Base-by-base conservation (phyloP, 2,888 invertebrate genomes). In the Cotesia congregata region DNA sequence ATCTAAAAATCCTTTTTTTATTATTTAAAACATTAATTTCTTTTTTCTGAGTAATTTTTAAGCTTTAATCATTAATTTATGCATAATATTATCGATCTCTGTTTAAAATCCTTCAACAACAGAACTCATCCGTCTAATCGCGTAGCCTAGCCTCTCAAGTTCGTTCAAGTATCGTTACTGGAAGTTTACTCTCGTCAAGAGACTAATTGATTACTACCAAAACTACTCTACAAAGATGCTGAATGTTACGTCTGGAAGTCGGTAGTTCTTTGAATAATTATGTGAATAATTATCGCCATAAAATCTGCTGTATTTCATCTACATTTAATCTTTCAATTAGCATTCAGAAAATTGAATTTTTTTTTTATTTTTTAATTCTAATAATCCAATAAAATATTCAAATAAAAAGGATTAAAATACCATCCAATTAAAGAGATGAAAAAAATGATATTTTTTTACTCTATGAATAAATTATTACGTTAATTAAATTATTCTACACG, bases 141-240 rank as follows among this genome's bases (percentile, higher is more conserved):
- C 7, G 20, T 38, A 70, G 20, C 40, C 41, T 64, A 64, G 20
- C 68, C 64, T 73, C 59, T 65, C 67, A 15, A 70, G 76, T 67
- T 72, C 76, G 40, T 20, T 41, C 40, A 39, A 72, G 75, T 60
- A 75, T 75, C 76, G 72, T 76, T 76, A 67, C 40, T 62, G 76
- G 15, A 38, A 77, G 69, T 73, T 74, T 74, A 68, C 69, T 64
- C 77, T 77, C 73, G 77, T 77, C 77, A 74, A 30, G 69, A 74
- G 77, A 77, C 77, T 77, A 77, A 77, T 77, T 77, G 77, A 77
- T 77, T 68, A 74, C 67, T 73, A 15, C 50, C 39, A 6, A 50
- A 73, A 73, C 73, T 73, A 73, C 65, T 60, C 67, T 17, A 65
- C 20, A 67, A 73, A 65, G 67, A 73, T 65, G 38, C 59, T 38